Conservation (phyloP, 2,113 vertebrate genomes). For the Saccopteryx leptura region DNA sequence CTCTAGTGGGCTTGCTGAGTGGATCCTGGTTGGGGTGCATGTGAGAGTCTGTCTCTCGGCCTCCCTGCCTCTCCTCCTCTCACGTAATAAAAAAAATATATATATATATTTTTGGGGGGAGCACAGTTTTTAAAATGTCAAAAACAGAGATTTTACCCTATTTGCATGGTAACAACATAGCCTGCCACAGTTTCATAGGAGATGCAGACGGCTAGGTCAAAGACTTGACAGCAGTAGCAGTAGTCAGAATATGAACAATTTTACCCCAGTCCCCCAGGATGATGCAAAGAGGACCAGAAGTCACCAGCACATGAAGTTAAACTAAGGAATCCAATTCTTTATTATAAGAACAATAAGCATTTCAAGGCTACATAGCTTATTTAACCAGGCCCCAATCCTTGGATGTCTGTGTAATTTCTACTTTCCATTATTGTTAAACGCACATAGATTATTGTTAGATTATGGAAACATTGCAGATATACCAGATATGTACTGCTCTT, state of each 20-base stretch:
- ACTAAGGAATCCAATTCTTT: background rate
- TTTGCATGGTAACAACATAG: background rate
- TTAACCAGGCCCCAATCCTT: constrained; percentile 20
- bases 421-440: constrained; percentile 44
- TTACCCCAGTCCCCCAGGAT: background rate
- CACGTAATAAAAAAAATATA: no score
- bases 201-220: background rate
- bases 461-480: background rate
- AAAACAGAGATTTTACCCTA: background rate
- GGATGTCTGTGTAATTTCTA: background rate
- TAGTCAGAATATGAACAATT: background rate
- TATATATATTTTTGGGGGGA: background rate
- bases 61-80: no score
- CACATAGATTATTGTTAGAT: background rate
- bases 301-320: background rate
- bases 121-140: background rate
- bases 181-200: background rate
- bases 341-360: background rate
- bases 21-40: no score
- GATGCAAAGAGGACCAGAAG: background rate
- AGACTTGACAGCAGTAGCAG: background rate
- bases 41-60: no score
- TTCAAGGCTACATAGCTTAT: background rate
- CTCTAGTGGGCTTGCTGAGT: no score
- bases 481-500: background rate